Base-by-base conservation (phyloP, 2,797 vertebrate genomes). In the Diglossa cyanea region DNA sequence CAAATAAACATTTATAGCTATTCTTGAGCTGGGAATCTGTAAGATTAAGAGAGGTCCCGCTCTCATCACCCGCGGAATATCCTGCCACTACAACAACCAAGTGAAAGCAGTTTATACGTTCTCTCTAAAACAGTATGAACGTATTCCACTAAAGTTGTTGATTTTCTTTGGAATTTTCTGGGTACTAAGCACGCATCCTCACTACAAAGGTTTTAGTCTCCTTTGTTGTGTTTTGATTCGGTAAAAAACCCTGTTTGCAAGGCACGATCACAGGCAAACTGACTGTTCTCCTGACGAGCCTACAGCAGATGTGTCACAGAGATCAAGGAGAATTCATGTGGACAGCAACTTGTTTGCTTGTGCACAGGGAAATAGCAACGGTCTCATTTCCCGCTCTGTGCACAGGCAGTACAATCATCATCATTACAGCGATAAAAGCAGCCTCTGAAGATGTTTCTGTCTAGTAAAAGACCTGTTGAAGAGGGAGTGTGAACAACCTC, bases 1-100 rank as follows among this genome's bases (percentile, higher is more conserved):
- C 84, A 73, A 95, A 79, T 90, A 91, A 84, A 90, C 33, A 82
- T 50, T 90, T 95, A 83, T 70, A 60, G 76, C 40, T 81, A 19
- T 73, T 79, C 33, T 90, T 90, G 82, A 85, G 54, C 39, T 16
- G 61, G 39, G 53, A 89, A 92, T 95, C 91, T 20, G 4, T 66
- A 92, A 45, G 57, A 77, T 58, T 35, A 63, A 25, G 54, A 94
- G 63, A 94, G 47, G 57, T 71, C 44, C 45, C 48, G 55, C 51
- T 55, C 15, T 23, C 23, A 54, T 21, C 15, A n/a, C 4, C 23
- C 19, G 39, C 19, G 12, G 42, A 90, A 84, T 30, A 83, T 21
- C 16, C 33, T 68, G 37, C 72, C 62, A 72, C 47, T 60, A 44
- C 14, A 75, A 67, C 8, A 28, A 63, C 13, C 13, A 58, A 93